phyloP scores from a whole-genome alignment of 2,113 vertebrate species.

The Nipponia nippon region DNA sequence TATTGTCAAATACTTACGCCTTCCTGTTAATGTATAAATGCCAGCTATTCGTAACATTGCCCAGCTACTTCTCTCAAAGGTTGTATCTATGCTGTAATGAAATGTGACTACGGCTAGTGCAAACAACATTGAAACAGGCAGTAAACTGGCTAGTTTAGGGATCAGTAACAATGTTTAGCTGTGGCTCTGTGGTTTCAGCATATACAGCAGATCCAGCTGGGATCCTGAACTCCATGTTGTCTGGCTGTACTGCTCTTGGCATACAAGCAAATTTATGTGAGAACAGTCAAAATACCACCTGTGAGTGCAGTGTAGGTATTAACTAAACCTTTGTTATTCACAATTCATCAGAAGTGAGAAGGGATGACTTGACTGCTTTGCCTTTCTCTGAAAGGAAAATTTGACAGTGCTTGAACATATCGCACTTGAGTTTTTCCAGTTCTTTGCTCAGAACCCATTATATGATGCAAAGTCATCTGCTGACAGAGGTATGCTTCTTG shows the following conservation, averaged over 20 bases:
- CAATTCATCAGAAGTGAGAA: background rate
- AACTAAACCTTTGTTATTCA: background rate
- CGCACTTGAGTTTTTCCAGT: background rate
- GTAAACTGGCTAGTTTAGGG: background rate
- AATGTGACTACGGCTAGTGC: background rate
- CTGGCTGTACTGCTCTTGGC: background rate
- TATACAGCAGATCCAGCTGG: background rate
- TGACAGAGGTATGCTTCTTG: background rate
- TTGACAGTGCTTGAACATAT: background rate
- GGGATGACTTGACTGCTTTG: background rate
- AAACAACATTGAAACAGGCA: background rate
- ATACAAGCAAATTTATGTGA: background rate
- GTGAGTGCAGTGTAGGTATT: background rate
- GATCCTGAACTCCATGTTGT: background rate
- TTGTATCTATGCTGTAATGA: background rate
- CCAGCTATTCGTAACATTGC: background rate
- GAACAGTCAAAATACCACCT: background rate
- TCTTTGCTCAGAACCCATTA: background rate
- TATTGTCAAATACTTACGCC: background rate
- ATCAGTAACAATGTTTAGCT: background rate
- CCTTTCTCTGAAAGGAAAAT: background rate
- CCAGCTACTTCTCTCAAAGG: background rate
- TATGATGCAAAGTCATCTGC: background rate
- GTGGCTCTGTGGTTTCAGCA: background rate
- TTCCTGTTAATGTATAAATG: background rate